Percentiles rank a stretch among this genome's conserved stretches.
Evolutionary conservation across 2,888 invertebrate species (phyloP).

Genomic region (Drosophila limbata): DNA sequence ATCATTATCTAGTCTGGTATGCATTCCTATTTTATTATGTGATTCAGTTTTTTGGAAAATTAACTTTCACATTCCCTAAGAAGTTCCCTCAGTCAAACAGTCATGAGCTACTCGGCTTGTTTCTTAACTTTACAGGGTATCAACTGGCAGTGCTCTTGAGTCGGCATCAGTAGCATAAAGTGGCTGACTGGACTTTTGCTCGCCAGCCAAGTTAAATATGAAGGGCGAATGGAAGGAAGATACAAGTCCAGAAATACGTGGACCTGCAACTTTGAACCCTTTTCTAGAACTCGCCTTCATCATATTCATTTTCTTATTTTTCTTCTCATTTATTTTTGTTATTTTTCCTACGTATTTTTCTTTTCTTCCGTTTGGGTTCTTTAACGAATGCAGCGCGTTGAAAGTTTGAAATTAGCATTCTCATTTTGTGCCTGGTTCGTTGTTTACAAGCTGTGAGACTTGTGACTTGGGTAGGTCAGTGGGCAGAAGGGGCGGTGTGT

Average conservation of each 20-base stretch:
- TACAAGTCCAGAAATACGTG: conserved; percentile 31
- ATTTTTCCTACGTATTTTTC: neutral
- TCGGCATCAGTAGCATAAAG: conserved; percentile 33
- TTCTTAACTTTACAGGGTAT: conserved; percentile 18
- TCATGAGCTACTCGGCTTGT: neutral
- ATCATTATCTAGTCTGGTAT: no score
- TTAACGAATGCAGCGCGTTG: conserved; percentile 58
- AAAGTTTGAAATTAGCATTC: conserved; percentile 75
- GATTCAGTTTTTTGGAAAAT: no score
- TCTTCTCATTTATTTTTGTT: conserved; percentile 2
- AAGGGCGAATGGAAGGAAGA: conserved; percentile 30
- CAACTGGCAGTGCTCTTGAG: conserved; percentile 30
- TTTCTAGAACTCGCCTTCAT: conserved; percentile 35
- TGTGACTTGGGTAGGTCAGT: neutral
- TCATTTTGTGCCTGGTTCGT: conserved; percentile 36
- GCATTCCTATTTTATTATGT: no score
- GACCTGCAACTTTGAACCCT: conserved; percentile 57
- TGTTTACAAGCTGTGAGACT: conserved; percentile 34
- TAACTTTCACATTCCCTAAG: neutral
- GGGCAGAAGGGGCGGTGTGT: neutral
- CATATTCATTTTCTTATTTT: conserved; percentile 27
- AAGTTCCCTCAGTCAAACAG: neutral
- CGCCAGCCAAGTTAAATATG: conserved; percentile 56
- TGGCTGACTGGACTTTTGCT: conserved; percentile 35
- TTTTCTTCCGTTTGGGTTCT: conserved; percentile 4